Base-by-base conservation (phyloP, 1,140 invertebrate species). In the Nasonia vitripennis region DNA sequence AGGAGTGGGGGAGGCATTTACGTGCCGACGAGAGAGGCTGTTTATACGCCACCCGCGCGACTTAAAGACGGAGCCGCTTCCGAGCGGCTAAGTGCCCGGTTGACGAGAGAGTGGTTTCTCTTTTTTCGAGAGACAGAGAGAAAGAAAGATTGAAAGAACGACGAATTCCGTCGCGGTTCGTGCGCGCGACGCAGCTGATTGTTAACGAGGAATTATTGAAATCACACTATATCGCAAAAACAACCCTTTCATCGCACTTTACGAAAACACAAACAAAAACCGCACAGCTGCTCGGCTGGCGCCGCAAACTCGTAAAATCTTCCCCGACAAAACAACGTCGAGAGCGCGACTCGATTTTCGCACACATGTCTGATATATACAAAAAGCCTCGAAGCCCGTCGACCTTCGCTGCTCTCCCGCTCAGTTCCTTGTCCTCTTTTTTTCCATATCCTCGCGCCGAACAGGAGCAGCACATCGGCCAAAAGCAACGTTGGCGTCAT, bases 11-110 rank as follows among this genome's bases (percentile, higher is more conserved):
- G 55, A 37, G 20, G 55, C 20, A 62, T 62, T 62, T 62, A 62
- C 55, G 55, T 62, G 55, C 55, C 55, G 55, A 20, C 55, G 20
- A 20, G 34, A 37, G 34, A 37, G 55, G 55, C 55, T 62, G 55
- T 62, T 62, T 62, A 62, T 62, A 17, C 41, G 80, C 68, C 68
- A 73, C 68, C 80, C 78, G 78, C 78, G 62, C 62, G 48, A 62
- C 55, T 62, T 62, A 62, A 62, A n/a, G 14, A 62, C 55, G 55
- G 37, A 3, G 37, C 10, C 80, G 1, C 45, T 4, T 17, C 2
- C 4, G 23, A 74, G 55, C 55, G 20, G 17, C n/a, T 62, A 62
- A 62, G 55, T 62, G 55, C 17, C 55, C 20, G 55, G 55, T 62
- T 62, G 55, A 62, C 55, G 20, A 62, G 55, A 62, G 55, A 62